These are phyloP conservation scores for Lordiphosa andalusiaca DNA, from an alignment of 2,888 invertebrate species.

Conservation along the genomic window DNA sequence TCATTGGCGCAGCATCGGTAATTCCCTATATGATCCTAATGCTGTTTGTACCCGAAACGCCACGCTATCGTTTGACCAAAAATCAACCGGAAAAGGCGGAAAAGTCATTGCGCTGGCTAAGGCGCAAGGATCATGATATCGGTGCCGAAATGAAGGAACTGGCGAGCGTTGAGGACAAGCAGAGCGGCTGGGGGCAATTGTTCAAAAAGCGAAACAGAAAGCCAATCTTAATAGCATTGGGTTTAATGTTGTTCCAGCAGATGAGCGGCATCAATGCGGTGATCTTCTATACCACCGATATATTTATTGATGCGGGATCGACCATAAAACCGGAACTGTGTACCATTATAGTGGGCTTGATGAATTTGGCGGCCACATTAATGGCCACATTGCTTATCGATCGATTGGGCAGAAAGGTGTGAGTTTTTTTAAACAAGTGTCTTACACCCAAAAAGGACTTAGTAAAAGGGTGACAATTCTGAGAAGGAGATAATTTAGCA, in stretches of 20 bases:
- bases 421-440: too few relatives aligned
- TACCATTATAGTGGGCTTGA: constrained; percentile 88
- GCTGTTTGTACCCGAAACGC: constrained; percentile 91
- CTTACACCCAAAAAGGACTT: too few relatives aligned
- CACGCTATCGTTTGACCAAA: constrained; percentile 84
- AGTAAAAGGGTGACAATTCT: too few relatives aligned
- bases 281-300: constrained; percentile 87
- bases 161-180: constrained; percentile 56
- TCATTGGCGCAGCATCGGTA: constrained; percentile 73
- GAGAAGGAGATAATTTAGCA: too few relatives aligned
- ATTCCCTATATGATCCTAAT: constrained; percentile 85
- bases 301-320: constrained; percentile 82
- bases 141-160: constrained; percentile 81
- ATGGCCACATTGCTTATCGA: constrained; percentile 88
- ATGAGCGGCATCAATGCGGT: constrained; percentile 89
- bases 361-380: constrained; percentile 84
- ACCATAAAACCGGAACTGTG: constrained; percentile 82
- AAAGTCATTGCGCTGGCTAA: constrained; percentile 84
- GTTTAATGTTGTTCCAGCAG: constrained; percentile 92
- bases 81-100: constrained; percentile 84
- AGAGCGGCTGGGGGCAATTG: constrained; percentile 74
- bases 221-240: constrained; percentile 85
- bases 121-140: constrained; percentile 85
- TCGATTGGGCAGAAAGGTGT: constrained; percentile 85
- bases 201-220: constrained; percentile 82